Evolutionary conservation across 2,797 vertebrate species (phyloP).

Genomic region (Gorsachius magnificus): DNA sequence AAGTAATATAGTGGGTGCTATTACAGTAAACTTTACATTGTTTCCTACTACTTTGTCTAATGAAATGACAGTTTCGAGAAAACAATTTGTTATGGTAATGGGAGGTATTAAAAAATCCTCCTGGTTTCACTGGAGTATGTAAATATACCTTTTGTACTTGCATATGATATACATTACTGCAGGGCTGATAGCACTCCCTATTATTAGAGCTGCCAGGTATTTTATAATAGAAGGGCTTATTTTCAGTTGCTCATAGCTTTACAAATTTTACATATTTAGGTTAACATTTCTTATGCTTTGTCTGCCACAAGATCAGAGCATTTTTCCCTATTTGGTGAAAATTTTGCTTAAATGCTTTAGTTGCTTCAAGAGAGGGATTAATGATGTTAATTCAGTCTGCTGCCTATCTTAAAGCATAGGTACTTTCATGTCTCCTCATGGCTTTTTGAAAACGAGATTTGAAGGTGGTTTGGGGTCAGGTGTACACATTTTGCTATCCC

Average conservation of each 20-base stretch:
- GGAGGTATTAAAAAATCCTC: background rate
- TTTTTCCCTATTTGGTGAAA: background rate
- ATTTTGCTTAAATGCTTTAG: background rate
- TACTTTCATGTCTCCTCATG: background rate
- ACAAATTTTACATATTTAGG: background rate
- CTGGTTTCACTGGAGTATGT: background rate
- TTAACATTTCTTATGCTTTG: background rate
- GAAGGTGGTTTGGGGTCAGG: background rate
- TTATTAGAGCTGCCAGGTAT: background rate
- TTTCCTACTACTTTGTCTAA: slow-evolving; percentile 1
- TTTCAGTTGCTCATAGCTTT: background rate
- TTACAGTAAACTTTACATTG: slow-evolving; percentile 37
- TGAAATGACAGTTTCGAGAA: slow-evolving; percentile 21
- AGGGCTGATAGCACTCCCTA: background rate
- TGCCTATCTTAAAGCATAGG: background rate
- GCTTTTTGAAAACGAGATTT: background rate
- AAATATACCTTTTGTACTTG: slow-evolving; percentile 5
- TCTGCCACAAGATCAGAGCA: background rate
- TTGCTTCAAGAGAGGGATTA: background rate
- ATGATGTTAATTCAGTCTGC: background rate
- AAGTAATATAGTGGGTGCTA: background rate
- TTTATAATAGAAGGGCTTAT: background rate
- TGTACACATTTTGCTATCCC: background rate
- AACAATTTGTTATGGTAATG: slow-evolving; percentile 21
- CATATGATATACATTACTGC: background rate